Conservation (phyloP, 92 coral and sea anemone species). For the Paragorgia papillata region DNA sequence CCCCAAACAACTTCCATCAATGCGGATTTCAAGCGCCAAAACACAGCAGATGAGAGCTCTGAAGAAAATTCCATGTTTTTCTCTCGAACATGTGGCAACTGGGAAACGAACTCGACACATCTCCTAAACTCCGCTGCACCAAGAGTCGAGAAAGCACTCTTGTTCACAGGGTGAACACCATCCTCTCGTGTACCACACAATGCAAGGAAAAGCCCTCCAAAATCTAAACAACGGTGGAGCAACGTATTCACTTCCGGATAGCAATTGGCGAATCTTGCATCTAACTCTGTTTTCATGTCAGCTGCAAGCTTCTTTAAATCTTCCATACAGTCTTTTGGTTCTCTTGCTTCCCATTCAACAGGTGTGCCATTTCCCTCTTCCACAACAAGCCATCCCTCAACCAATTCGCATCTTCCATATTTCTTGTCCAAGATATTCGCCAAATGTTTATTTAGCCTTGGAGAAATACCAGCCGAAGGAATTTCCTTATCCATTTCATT, state of each 20-base stretch:
- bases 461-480: constrained; percentile 13
- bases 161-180: constrained; percentile 17
- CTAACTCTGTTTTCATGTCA: not conserved
- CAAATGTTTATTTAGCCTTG: no score
- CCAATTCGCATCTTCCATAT: constrained; percentile 12
- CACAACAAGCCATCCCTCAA: constrained; percentile 17
- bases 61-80: constrained; percentile 26
- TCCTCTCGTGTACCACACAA: constrained; percentile 9
- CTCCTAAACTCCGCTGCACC: constrained; percentile 11
- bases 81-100: constrained; percentile 22
- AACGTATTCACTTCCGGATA: not conserved
- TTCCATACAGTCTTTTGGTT: no score
- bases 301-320: not conserved
- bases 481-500: constrained; percentile 1
- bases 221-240: constrained; percentile 17
- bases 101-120: constrained; percentile 10
- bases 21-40: constrained; percentile 1
- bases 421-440: not conserved
- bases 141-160: not conserved
- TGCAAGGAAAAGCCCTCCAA: constrained; percentile 5
- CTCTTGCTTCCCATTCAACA: not conserved
- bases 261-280: not conserved
- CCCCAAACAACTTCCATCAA: constrained; percentile 23
- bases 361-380: not conserved
- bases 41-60: constrained; percentile 20